A percentile compares a stretch with the other conserved stretches of the same genome.
These are phyloP conservation scores for Romanogobio albipinnatus DNA, from an alignment of 2,113 vertebrate species.

Conservation along the genomic window DNA sequence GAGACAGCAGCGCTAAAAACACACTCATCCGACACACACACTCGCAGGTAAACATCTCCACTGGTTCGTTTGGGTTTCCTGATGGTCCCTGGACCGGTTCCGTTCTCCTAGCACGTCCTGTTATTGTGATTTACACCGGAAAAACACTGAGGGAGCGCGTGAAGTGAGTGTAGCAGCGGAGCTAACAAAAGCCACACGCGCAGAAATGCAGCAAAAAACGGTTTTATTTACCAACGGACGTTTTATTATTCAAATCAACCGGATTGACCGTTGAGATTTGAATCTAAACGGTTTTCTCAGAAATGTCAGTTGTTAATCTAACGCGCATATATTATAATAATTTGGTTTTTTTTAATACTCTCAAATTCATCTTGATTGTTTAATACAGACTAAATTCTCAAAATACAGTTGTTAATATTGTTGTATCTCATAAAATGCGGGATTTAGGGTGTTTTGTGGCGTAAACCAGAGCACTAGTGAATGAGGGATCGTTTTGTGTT, in stretches of 20 bases:
- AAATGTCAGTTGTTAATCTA: neutral
- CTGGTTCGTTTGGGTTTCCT: neutral
- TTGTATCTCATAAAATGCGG: no score
- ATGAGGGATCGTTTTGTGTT: neutral
- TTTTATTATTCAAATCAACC: neutral
- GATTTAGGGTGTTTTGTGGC: neutral
- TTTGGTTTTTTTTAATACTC: no score
- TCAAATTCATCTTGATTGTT: neutral
- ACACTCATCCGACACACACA: neutral
- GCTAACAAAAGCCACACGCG: constrained; percentile 30
- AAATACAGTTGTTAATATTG: neutral
- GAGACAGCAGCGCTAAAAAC: constrained; percentile 18
- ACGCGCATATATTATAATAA: neutral
- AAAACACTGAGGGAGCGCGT: neutral
- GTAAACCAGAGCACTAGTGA: neutral
- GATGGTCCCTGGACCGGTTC: neutral
- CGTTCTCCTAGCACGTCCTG: neutral
- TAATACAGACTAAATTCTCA: neutral
- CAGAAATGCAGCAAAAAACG: neutral
- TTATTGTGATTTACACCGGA: neutral
- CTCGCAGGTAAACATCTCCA: neutral
- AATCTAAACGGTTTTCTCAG: neutral
- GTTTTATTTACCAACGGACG: neutral
- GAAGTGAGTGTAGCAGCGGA: constrained; percentile 20
- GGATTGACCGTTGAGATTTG: neutral